Evolutionary conservation across 2,888 invertebrate species (phyloP).

Genomic region (Celastrina argiolus): DNA sequence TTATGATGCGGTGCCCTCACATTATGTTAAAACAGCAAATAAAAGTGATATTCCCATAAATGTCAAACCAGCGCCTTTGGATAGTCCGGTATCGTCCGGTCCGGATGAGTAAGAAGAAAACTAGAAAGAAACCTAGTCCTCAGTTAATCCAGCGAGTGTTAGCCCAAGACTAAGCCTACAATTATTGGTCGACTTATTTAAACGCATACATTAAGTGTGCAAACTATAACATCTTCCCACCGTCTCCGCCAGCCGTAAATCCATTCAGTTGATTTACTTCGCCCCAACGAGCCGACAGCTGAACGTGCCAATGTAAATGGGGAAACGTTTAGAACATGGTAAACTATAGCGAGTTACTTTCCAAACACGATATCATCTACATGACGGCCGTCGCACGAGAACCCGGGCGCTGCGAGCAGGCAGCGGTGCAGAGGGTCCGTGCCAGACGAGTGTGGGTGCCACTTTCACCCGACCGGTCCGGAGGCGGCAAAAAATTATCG

Average conservation of each 20-base stretch:
- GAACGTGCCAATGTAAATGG: constrained; percentile 37
- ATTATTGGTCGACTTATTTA: too few species aligned
- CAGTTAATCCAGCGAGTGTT: too few species aligned
- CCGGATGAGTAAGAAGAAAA: too few species aligned
- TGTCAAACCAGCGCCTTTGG: too few species aligned
- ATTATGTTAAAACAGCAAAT: too few species aligned
- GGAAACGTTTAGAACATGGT: constrained; percentile 44
- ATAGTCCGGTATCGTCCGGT: too few species aligned
- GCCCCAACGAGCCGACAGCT: constrained; percentile 33
- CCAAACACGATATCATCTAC: constrained; percentile 73
- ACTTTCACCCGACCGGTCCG: constrained; percentile 10
- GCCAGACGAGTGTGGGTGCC: background rate
- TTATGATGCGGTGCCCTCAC: too few species aligned
- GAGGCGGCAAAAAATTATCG: background rate
- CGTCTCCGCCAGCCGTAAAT: constrained; percentile 25
- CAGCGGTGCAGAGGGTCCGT: constrained; percentile 13
- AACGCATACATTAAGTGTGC: background rate
- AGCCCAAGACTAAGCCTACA: too few species aligned
- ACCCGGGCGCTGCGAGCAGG: constrained; percentile 49
- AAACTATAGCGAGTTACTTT: constrained; percentile 64
- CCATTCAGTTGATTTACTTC: constrained; percentile 31
- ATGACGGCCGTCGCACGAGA: constrained; percentile 63
- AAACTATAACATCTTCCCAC: background rate
- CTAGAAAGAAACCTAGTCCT: too few species aligned
- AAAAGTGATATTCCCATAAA: too few species aligned